Base-by-base conservation (phyloP, 2,888 invertebrate species). In the Pyrgus malvae region DNA sequence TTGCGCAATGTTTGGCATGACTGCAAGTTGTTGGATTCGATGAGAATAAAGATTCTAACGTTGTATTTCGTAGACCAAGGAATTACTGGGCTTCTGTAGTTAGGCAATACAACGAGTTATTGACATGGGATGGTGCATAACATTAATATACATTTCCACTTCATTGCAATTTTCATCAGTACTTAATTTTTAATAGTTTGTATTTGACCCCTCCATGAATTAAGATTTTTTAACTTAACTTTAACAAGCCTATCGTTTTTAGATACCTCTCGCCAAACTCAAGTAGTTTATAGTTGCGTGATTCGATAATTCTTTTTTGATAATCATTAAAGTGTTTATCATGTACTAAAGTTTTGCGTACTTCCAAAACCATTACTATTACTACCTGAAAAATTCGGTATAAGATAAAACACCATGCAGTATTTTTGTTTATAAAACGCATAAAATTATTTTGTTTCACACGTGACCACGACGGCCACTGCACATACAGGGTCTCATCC, bases 401-500 rank as follows among this genome's bases (percentile, higher is more conserved):
- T 16, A 35, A 23, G 42, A 35, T 33, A 25, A 21, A 8, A 14
- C 2, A 35, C 19, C 41, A 46, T 21, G 6, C 45, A 19, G 37
- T 66, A 66, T 68, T 67, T n/a, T 66, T 66, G 68, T 67, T 72
- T 75, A 73, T 80, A 81, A 79, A 78, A 79, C 64, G 70, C 68
- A 67, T 72, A 70, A 70, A 73, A 71, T 83, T 86, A 75, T 89
- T 89, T 80, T 87, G 79, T 90, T 89, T 77, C 89, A 88, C 88
- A 80, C 88, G 83, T 80, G 78, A 84, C 72, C 76, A 72, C 80
- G 69, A 73, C 80, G 85, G 79, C 77, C 76, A 64, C 68, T 76
- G 76, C 80, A 72, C 77, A 73, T 70, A 74, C 88, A 90, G 90
- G 86, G 83, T 82, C 83, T 80, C 82, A 78, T 85, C 74, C 84